A percentile compares a stretch with the other conserved stretches of the same genome.
Evolutionary conservation across 2,888 invertebrate species (phyloP).

Genomic region (Cyclophora albipunctata): DNA sequence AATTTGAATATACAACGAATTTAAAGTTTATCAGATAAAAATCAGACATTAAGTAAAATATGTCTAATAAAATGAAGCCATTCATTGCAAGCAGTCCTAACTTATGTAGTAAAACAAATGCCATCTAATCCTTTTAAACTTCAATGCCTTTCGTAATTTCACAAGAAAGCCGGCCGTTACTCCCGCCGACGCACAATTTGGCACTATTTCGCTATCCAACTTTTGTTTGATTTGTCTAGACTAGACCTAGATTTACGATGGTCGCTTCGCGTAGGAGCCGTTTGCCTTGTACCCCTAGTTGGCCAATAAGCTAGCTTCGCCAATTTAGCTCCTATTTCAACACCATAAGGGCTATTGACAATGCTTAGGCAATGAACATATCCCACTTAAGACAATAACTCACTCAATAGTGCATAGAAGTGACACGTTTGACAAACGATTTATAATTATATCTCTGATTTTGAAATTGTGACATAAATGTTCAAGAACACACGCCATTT

Average conservation of each 20-base stretch:
- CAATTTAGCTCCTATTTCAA: constrained; percentile 7
- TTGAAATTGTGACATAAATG: constrained; percentile 22
- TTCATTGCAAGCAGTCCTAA: too few species aligned
- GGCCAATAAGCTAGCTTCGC: constrained; percentile 13
- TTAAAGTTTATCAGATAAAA: too few species aligned
- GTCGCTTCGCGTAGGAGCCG: constrained; percentile 61
- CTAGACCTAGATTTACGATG: constrained; percentile 56
- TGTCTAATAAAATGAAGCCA: too few species aligned
- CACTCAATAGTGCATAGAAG: constrained; percentile 37
- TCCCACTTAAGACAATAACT: constrained; percentile 41
- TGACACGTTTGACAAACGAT: constrained; percentile 48
- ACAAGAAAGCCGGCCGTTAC: constrained; percentile 22
- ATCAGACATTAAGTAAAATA: too few species aligned
- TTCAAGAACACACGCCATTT: background rate
- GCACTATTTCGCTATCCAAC: constrained; percentile 31
- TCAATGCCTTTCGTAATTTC: constrained; percentile 7
- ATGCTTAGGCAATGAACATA: constrained; percentile 13
- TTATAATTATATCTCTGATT: constrained; percentile 30
- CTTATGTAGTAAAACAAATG: too few species aligned
- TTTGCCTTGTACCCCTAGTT: constrained; percentile 49
- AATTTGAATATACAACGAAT: too few species aligned
- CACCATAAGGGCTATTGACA: background rate
- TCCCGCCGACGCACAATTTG: constrained; percentile 38
- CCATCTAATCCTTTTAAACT: too few species aligned
- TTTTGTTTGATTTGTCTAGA: constrained; percentile 32